Evolutionary conservation across 2,113 vertebrate species (phyloP).

Genomic region (Mungos mungo): DNA sequence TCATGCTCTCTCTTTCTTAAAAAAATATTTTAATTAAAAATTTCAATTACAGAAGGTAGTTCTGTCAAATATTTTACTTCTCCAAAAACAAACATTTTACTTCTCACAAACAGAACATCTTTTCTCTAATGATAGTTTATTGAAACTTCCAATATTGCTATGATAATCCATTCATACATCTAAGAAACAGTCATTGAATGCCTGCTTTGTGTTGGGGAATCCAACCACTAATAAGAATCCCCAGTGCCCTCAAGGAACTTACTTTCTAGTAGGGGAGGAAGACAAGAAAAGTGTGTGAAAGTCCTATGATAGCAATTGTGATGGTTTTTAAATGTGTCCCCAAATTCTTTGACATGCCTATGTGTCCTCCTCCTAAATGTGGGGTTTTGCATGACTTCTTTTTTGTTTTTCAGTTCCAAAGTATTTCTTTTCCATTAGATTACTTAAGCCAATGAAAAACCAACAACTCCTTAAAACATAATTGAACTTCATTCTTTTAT

Average conservation of each 20-base stretch:
- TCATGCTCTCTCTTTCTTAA: too few relatives aligned
- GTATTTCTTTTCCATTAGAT: not conserved
- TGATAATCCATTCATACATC: not conserved
- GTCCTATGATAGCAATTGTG: not conserved
- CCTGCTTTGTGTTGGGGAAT: not conserved
- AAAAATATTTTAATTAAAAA: too few relatives aligned
- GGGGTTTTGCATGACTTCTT: not conserved
- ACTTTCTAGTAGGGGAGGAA: not conserved
- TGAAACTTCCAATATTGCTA: not conserved
- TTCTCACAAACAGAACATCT: not conserved
- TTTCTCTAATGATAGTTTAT: not conserved
- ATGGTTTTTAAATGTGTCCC: not conserved
- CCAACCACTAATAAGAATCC: not conserved
- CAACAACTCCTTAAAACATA: not conserved
- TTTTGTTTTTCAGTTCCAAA: not conserved
- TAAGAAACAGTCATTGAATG: not conserved
- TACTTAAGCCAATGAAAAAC: not conserved
- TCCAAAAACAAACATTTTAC: not conserved
- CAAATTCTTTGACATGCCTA: not conserved
- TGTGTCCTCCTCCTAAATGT: not conserved
- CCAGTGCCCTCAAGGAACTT: not conserved
- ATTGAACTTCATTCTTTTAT: not conserved
- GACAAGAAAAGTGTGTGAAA: not conserved
- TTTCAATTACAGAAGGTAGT: too few relatives aligned
- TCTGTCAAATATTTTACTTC: too few relatives aligned